Evolutionary conservation across 2,888 invertebrate species (phyloP).

Genomic region (Amphipoea lucens): DNA sequence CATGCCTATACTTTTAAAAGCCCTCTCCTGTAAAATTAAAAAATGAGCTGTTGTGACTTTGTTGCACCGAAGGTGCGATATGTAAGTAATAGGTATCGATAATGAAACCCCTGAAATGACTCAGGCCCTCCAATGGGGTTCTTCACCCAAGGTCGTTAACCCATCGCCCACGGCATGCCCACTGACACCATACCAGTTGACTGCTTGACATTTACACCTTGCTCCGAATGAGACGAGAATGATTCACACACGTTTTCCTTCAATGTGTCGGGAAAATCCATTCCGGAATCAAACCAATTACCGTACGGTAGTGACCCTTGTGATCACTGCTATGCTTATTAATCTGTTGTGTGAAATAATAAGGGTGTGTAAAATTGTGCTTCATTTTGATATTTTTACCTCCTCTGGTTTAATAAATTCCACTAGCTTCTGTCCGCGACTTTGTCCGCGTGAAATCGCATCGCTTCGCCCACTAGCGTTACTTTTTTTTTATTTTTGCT

Average conservation of each 20-base stretch:
- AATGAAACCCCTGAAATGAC: slow-evolving; percentile 8
- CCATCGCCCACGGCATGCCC: slow-evolving; percentile 44
- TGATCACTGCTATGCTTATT: not conserved
- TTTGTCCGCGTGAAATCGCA: not conserved
- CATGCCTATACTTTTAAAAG: too few relatives aligned
- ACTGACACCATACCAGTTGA: slow-evolving; percentile 39
- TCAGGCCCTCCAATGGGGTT: slow-evolving; percentile 26
- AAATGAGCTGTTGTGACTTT: too few relatives aligned
- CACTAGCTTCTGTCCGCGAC: not conserved
- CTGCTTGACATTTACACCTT: slow-evolving; percentile 30
- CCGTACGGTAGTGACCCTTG: slow-evolving; percentile 1
- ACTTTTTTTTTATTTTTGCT: not conserved
- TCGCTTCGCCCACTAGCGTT: not conserved
- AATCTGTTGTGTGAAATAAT: not conserved
- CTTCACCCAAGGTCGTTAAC: slow-evolving; percentile 26
- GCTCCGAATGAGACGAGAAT: slow-evolving; percentile 11
- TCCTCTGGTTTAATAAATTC: not conserved
- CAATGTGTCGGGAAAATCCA: slow-evolving; percentile 35
- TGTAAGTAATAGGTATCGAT: not conserved
- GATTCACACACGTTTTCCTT: slow-evolving; percentile 37
- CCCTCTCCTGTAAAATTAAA: too few relatives aligned
- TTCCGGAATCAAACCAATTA: slow-evolving; percentile 13
- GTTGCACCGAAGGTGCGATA: too few relatives aligned
- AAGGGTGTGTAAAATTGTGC: not conserved
- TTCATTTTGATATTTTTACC: not conserved